Percentiles rank a stretch among this genome's conserved stretches.
Evolutionary conservation across 1,140 invertebrate genomes (phyloP).

Genomic region (Drosophila burlai): DNA sequence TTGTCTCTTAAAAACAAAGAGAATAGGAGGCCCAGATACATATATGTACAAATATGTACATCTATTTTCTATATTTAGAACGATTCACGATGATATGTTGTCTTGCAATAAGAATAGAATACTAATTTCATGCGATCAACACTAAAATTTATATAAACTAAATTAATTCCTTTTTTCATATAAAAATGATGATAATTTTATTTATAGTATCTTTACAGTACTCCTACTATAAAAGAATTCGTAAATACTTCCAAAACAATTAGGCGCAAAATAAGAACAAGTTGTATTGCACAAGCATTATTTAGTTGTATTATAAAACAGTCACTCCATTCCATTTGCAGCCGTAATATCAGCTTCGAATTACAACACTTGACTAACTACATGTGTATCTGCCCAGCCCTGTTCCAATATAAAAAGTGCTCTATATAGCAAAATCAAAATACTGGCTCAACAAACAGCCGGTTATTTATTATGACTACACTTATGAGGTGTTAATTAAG

Average conservation of each 20-base stretch:
- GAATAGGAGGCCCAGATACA: background rate
- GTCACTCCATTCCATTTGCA: background rate
- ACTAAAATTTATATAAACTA: too few species aligned
- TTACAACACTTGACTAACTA: background rate
- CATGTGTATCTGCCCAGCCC: background rate
- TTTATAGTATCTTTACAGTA: too few species aligned
- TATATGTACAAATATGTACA: too few species aligned
- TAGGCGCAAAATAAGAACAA: background rate
- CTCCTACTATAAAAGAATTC: background rate
- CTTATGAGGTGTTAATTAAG: conserved; percentile 10
- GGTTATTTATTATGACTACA: conserved; percentile 18
- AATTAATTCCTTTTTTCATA: too few species aligned
- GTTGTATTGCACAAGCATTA: background rate
- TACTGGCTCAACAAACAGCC: background rate
- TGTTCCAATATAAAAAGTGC: conserved; percentile 1
- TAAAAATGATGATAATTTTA: too few species aligned
- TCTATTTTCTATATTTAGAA: background rate
- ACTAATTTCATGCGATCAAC: background rate
- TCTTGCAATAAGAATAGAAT: background rate
- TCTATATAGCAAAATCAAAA: conserved; percentile 23
- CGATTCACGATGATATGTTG: background rate
- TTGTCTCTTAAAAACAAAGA: background rate
- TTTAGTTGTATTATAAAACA: background rate
- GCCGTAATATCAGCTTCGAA: background rate
- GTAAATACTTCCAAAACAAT: background rate